phyloP scores from a whole-genome alignment of 1,140 invertebrate genomes.

The Maniola jurtina region DNA sequence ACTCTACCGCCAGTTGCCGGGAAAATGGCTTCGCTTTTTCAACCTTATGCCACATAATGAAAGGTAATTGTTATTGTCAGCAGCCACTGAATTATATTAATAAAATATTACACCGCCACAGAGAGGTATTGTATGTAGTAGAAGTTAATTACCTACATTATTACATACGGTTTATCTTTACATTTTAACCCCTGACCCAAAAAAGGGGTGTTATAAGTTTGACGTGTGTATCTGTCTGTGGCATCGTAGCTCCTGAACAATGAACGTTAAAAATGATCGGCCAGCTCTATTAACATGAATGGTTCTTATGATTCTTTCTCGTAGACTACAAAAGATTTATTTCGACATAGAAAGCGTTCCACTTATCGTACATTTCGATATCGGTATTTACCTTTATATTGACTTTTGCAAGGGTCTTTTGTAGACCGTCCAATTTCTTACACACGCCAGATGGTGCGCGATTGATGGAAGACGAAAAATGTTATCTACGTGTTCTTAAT shows the following conservation, averaged over 20 bases:
- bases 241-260: too few species aligned
- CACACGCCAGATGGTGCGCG: constrained; percentile 34
- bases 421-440: constrained; percentile 25
- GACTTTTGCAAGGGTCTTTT: constrained; percentile 21
- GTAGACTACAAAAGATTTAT: background rate
- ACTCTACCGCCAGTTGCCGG: constrained; percentile 1
- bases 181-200: too few species aligned
- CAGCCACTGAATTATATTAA: constrained; percentile 5
- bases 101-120: background rate
- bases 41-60: constrained; percentile 4
- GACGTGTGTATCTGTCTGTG: too few species aligned
- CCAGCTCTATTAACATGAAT: background rate
- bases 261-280: too few species aligned
- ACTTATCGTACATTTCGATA: constrained; percentile 1
- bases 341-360: background rate
- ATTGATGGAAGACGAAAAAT: constrained; percentile 31
- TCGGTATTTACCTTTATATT: constrained; percentile 12
- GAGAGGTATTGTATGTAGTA: background rate
- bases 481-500: constrained; percentile 28
- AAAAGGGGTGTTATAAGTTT: too few species aligned
- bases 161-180: background rate
- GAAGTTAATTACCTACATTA: background rate
- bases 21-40: constrained; percentile 6
- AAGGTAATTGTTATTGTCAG: constrained; percentile 4
- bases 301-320: background rate